A percentile compares a stretch with the other conserved stretches of the same genome.
These are phyloP conservation scores for Leptinotarsa tumamoca DNA, from an alignment of 2,888 invertebrate genomes.

Conservation along the genomic window DNA sequence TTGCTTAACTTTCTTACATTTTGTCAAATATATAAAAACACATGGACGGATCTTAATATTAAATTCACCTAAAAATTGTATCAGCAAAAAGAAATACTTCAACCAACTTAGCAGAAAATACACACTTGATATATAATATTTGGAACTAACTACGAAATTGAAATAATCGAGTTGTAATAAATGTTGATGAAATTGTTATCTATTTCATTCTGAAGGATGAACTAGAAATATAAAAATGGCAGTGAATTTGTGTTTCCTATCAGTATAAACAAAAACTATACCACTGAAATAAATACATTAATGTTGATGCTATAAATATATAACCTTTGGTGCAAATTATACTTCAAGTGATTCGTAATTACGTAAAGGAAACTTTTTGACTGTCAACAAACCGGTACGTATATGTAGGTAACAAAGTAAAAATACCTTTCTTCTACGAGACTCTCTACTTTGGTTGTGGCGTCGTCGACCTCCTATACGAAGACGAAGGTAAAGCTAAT, in stretches of 20 bases:
- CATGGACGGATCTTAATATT: constrained; percentile 9
- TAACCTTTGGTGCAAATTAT: constrained; percentile 27
- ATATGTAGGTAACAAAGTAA: constrained; percentile 17
- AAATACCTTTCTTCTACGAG: constrained; percentile 8
- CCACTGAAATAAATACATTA: constrained; percentile 23
- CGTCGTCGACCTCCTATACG: constrained; percentile 60
- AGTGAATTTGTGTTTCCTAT: constrained; percentile 31
- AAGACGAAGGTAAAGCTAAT: constrained; percentile 58
- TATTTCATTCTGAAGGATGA: background rate
- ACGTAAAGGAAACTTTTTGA: background rate
- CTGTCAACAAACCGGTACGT: constrained; percentile 3
- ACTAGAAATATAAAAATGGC: constrained; percentile 39
- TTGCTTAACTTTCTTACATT: background rate
- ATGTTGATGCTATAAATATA: background rate
- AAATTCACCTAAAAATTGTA: background rate
- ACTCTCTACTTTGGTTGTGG: constrained; percentile 58
- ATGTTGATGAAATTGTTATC: background rate
- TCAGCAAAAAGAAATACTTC: background rate
- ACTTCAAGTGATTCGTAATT: background rate
- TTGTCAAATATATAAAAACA: constrained; percentile 12
- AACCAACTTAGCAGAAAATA: background rate
- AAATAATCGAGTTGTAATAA: background rate
- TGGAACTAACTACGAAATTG: background rate
- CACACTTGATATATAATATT: background rate
- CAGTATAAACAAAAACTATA: constrained; percentile 22